Base-by-base conservation (phyloP, 2,888 invertebrate species). In the Chesias legatella region DNA sequence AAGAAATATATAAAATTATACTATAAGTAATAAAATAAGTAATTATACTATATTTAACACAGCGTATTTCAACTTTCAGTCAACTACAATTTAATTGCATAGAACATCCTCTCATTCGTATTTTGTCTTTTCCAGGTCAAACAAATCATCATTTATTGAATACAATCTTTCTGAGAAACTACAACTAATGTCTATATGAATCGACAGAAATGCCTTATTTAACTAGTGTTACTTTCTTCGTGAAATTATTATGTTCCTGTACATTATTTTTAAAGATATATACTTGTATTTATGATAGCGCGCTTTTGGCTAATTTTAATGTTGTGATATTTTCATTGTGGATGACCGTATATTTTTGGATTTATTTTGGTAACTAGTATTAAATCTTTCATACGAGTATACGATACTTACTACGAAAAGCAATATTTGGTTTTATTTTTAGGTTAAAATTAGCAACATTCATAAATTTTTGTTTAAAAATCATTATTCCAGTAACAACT, bases 361-460 rank as follows among this genome's bases (percentile, higher is more conserved):
- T 75, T 72, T 71, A 79, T 76, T 86, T 82, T 75, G 69, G 55
- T 78, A 73, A 73, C 72, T 68, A 81, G 74, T 83, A 78, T 78
- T 42, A 81, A 81, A 77, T 80, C 79, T 85, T 84, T 84, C 79
- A 66, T 78, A 81, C 68, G 74, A 78, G 72, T 84, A 80, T 81
- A 80, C 75, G 69, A 67, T 76, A 63, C 70, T 73, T 73, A 73
- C 70, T 71, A 73, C 67, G 62, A 74, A 64, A 67, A 44, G 51
- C 45, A 30, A 36, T 32, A 24, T 24, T 31, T 44, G 35, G 23
- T 45, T 43, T 59, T 58, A 58, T 73, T 67, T 17, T n/a, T n/a
- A n/a, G n/a, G n/a, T n/a, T n/a, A n/a, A n/a, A n/a, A n/a, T n/a
- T n/a, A n/a, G n/a, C n/a, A n/a, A n/a, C n/a, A n/a, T n/a, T n/a